A percentile compares a stretch with the other conserved stretches of the same genome.
Conservation (phyloP, 2,797 vertebrate species). For the Characodon lateralis region DNA sequence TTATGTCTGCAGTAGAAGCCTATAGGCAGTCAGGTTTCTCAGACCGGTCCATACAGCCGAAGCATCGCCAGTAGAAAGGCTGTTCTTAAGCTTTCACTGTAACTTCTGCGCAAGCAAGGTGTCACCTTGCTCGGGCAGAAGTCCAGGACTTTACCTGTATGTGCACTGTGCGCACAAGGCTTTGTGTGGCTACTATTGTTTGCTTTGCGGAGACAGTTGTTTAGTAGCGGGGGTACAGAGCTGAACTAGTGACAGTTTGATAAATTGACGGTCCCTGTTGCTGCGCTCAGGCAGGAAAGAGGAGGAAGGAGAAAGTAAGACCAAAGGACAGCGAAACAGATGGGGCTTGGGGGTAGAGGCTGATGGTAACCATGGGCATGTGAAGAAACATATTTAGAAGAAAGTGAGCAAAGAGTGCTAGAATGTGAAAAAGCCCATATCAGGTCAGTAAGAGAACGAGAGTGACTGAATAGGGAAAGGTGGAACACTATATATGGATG, state of each 20-base stretch:
- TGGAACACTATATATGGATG: slow-evolving; percentile 10
- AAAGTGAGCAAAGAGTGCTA: slow-evolving; percentile 18
- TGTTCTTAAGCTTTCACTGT: too few species aligned
- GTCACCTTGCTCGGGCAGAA: slow-evolving; percentile 70
- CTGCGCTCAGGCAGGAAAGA: slow-evolving; percentile 60
- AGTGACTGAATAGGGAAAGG: slow-evolving; percentile 42
- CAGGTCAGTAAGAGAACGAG: slow-evolving; percentile 32
- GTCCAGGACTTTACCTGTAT: slow-evolving; percentile 56
- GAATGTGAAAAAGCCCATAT: neutral
- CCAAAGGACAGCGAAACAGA: slow-evolving; percentile 26
- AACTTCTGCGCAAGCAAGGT: slow-evolving; percentile 3
- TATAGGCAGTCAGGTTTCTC: too few species aligned
- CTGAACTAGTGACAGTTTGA: slow-evolving; percentile 76
- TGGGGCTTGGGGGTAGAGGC: slow-evolving; percentile 5
- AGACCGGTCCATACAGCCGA: too few species aligned
- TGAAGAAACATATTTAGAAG: slow-evolving; percentile 43
- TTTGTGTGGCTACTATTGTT: slow-evolving; percentile 66
- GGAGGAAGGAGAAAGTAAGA: slow-evolving; percentile 55
- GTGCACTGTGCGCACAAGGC: slow-evolving; percentile 13
- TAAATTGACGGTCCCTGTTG: slow-evolving; percentile 70
- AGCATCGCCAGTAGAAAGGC: too few species aligned
- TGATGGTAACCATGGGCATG: slow-evolving; percentile 12
- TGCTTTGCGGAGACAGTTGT: slow-evolving; percentile 72
- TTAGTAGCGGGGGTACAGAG: slow-evolving; percentile 63
- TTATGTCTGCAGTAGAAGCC: too few species aligned